Evolutionary conservation across 1,140 invertebrate genomes (phyloP).

Genomic region (Zaprionus tsacasi): DNA sequence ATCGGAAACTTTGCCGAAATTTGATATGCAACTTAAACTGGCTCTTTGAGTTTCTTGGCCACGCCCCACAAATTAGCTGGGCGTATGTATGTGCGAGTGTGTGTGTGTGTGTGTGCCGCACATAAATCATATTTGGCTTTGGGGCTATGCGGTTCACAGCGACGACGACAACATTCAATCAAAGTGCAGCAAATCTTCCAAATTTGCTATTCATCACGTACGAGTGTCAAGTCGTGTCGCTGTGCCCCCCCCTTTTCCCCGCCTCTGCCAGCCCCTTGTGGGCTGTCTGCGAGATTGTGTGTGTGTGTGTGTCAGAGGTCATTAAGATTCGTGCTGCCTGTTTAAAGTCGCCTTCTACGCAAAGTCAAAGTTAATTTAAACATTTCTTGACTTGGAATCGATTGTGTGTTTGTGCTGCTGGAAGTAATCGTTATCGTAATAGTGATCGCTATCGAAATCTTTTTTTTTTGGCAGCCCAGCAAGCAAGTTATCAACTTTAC

Average conservation of each 20-base stretch:
- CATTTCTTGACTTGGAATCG: conserved; percentile 15
- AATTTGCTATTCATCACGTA: conserved; percentile 81
- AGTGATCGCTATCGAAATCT: conserved; percentile 31
- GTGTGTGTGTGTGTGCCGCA: conserved; percentile 35
- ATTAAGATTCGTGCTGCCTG: conserved; percentile 7
- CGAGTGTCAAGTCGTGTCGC: conserved; percentile 48
- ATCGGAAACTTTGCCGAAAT: conserved; percentile 36
- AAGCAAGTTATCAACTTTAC: conserved; percentile 73
- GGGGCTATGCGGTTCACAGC: conserved; percentile 48
- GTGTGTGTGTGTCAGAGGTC: conserved; percentile 19
- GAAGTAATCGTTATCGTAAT: conserved; percentile 41
- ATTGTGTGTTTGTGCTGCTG: conserved; percentile 21
- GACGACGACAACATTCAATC: conserved; percentile 73
- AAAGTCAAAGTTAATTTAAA: conserved; percentile 34
- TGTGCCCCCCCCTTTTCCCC: too few species aligned
- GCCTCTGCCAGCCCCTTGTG: too few species aligned
- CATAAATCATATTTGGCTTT: conserved; percentile 80
- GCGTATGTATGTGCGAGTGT: conserved; percentile 2
- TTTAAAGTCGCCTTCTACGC: conserved; percentile 34
- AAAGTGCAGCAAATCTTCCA: conserved; percentile 75
- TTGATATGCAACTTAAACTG: conserved; percentile 54
- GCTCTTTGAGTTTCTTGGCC: conserved; percentile 29
- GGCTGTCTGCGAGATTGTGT: too few species aligned
- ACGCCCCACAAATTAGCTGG: conserved; percentile 33
- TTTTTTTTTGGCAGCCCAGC: background rate